These are phyloP conservation scores for Trichacis sp. DNA, from an alignment of 2,888 invertebrate genomes.

Conservation along the genomic window DNA sequence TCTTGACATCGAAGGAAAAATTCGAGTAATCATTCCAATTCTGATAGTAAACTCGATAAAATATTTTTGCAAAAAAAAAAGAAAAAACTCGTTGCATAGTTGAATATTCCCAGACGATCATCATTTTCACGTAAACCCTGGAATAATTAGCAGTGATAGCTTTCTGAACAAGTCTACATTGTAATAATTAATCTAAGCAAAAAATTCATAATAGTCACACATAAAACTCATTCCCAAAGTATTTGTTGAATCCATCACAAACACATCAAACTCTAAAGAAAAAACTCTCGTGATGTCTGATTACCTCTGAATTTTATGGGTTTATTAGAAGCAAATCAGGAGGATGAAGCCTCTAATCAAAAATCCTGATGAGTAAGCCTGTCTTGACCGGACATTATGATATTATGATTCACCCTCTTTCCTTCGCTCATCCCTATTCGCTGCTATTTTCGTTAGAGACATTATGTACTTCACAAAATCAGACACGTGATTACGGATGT, in stretches of 20 bases:
- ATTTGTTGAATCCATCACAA: not conserved
- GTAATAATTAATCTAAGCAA: too few species aligned
- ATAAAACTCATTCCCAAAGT: not conserved
- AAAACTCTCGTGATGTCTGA: slow-evolving; percentile 36
- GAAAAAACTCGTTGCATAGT: too few species aligned
- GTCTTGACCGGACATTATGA: slow-evolving; percentile 61
- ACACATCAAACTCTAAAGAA: not conserved
- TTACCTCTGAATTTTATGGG: slow-evolving; percentile 52
- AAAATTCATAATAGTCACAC: too few species aligned
- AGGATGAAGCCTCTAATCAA: slow-evolving; percentile 65
- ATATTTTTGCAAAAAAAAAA: too few species aligned
- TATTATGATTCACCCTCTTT: slow-evolving; percentile 55
- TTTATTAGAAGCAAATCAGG: slow-evolving; percentile 67
- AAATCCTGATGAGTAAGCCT: slow-evolving; percentile 62
- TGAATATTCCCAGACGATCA: too few species aligned
- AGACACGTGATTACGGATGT: slow-evolving; percentile 59
- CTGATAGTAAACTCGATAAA: too few species aligned
- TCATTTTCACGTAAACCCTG: too few species aligned
- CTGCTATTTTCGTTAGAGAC: slow-evolving; percentile 61
- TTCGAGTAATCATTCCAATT: too few species aligned
- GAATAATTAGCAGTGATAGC: too few species aligned
- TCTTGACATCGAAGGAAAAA: too few species aligned
- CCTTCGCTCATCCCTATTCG: slow-evolving; percentile 51
- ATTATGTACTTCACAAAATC: slow-evolving; percentile 57
- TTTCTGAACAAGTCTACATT: too few species aligned